Evolutionary conservation across 1,140 invertebrate genomes (phyloP).

Genomic region (Aradophagus sp.): DNA sequence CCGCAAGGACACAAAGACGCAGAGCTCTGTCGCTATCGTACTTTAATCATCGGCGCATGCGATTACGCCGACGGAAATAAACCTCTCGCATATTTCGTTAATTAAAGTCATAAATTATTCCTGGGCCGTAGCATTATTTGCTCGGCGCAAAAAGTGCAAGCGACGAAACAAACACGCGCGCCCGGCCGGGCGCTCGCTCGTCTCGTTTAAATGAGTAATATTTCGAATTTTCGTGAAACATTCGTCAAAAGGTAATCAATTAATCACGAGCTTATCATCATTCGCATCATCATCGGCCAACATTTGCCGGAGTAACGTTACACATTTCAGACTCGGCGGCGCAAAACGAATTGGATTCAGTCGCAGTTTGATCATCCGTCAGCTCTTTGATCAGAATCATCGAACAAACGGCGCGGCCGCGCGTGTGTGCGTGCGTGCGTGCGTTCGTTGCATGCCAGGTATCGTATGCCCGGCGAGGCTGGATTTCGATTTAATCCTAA

Average conservation of each 20-base stretch:
- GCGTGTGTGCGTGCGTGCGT: conserved; percentile 57
- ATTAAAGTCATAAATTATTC: conserved; percentile 25
- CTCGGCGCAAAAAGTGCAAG: conserved; percentile 7
- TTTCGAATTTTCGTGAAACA: conserved; percentile 40
- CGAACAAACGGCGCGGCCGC: conserved; percentile 58
- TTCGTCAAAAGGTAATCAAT: conserved; percentile 51
- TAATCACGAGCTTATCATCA: conserved; percentile 53
- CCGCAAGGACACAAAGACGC: no score
- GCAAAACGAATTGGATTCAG: conserved; percentile 57
- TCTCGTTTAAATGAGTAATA: conserved; percentile 45
- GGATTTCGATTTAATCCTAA: conserved; percentile 71
- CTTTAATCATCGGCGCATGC: conserved; percentile 17
- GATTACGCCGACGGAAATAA: conserved; percentile 6
- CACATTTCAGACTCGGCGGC: conserved; percentile 47
- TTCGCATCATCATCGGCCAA: conserved; percentile 40
- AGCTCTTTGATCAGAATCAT: conserved; percentile 59
- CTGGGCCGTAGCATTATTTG: no score
- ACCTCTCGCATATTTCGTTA: conserved; percentile 18
- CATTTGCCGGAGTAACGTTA: conserved; percentile 47
- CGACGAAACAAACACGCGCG: conserved; percentile 5
- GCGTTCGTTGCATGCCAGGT: conserved; percentile 59
- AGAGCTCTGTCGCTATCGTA: no score
- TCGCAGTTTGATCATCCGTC: conserved; percentile 57
- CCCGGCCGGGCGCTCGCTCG: conserved; percentile 13
- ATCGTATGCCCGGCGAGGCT: conserved; percentile 64